phyloP scores from a whole-genome alignment of 64 coral and sea anemone species.

The Montipora sp. region DNA sequence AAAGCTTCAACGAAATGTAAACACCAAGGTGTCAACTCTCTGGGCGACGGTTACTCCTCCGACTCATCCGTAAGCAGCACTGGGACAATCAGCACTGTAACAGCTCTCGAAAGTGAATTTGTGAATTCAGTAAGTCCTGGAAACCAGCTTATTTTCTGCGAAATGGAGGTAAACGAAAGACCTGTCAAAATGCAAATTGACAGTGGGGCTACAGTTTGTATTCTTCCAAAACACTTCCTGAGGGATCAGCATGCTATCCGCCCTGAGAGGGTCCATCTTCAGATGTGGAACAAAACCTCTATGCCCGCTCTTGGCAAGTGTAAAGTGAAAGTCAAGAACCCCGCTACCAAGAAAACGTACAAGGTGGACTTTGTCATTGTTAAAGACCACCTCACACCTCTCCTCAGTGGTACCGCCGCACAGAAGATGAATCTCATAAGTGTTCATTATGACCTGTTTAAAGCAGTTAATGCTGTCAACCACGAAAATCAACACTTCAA shows the following conservation, averaged over 20 bases:
- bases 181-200: too few relatives aligned
- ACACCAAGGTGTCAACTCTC: neutral
- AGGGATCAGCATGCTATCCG: too few relatives aligned
- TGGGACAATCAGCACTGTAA: neutral
- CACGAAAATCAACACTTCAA: too few relatives aligned
- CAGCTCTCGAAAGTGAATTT: neutral
- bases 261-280: too few relatives aligned
- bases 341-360: too few relatives aligned
- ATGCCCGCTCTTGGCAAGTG: too few relatives aligned
- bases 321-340: too few relatives aligned
- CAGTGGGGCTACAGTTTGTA: too few relatives aligned
- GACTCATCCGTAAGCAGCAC: neutral
- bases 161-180: neutral
- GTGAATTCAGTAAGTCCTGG: neutral
- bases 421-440: constrained; percentile 80
- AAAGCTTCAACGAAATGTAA: constrained; percentile 11
- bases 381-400: too few relatives aligned
- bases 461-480: constrained; percentile 33
- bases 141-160: constrained; percentile 17
- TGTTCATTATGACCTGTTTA: constrained; percentile 70
- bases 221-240: too few relatives aligned
- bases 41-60: neutral
- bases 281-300: too few relatives aligned
- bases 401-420: neutral
- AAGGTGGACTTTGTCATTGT: too few relatives aligned